Conservation (phyloP, 1,140 invertebrate genomes). For the Cecropterus lyciades region DNA sequence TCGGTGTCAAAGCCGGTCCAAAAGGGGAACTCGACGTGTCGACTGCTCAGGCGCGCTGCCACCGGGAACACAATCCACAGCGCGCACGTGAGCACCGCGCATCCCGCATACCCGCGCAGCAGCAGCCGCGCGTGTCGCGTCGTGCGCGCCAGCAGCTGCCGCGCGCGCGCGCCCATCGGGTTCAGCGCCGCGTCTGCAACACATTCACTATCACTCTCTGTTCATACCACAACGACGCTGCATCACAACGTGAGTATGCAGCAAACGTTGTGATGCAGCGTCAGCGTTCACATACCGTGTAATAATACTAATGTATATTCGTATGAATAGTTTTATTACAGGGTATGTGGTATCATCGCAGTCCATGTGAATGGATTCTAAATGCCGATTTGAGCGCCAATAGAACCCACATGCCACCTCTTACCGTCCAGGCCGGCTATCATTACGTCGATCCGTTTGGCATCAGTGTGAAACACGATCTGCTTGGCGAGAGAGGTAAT, state of each 20-base stretch:
- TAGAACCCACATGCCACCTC: too few relatives aligned
- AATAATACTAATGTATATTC: too few relatives aligned
- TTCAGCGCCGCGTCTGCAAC: conserved; percentile 46
- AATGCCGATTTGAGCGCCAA: too few relatives aligned
- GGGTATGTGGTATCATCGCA: too few relatives aligned
- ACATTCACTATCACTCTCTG: neutral
- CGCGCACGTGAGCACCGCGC: conserved; percentile 63
- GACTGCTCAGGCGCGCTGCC: conserved; percentile 40
- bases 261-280: too few relatives aligned
- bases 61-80: conserved; percentile 67
- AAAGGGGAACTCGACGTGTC: conserved; percentile 58
- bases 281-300: too few relatives aligned
- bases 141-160: conserved; percentile 27
- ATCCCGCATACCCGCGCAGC: conserved; percentile 56
- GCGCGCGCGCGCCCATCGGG: conserved; percentile 4
- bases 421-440: conserved; percentile 55
- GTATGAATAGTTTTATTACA: too few relatives aligned
- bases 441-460: conserved; percentile 53
- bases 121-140: conserved; percentile 48
- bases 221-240: too few relatives aligned
- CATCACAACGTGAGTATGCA: too few relatives aligned
- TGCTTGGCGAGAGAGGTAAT: conserved; percentile 71
- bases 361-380: too few relatives aligned
- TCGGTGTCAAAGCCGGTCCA: conserved; percentile 50
- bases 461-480: conserved; percentile 57